Conservation (phyloP, 2,888 invertebrate species). For the Globia sparganii region DNA sequence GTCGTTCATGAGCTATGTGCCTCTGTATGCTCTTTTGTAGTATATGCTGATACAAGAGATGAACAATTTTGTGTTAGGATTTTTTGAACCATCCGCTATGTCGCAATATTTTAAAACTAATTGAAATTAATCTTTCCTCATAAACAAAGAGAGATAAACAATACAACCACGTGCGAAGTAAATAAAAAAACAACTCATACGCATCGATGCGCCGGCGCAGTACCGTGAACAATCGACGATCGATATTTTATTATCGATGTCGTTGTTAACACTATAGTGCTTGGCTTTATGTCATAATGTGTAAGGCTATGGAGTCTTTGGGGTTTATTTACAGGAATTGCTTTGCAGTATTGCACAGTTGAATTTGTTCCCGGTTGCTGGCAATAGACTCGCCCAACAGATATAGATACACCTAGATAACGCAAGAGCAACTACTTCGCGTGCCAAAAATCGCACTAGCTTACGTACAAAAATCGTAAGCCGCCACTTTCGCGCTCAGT, state of each 20-base stretch:
- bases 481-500: too few species aligned
- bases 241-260: constrained; percentile 55
- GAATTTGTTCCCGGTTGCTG: too few species aligned
- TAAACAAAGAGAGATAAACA: constrained; percentile 5
- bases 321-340: background rate
- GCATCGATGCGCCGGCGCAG: constrained; percentile 48
- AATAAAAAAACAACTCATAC: constrained; percentile 43
- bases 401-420: too few species aligned
- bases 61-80: background rate
- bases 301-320: background rate
- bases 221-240: constrained; percentile 44
- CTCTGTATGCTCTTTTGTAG: background rate
- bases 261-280: constrained; percentile 31
- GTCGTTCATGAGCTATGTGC: background rate
- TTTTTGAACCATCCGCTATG: background rate
- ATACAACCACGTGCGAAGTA: constrained; percentile 14
- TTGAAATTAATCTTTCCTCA: background rate
- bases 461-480: too few species aligned
- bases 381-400: too few species aligned
- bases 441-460: too few species aligned
- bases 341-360: too few species aligned
- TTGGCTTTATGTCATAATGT: constrained; percentile 38
- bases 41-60: background rate
- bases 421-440: too few species aligned
- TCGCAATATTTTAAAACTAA: background rate